Evolutionary conservation across 2,888 invertebrate species (phyloP), one percentile per base, ranked within the genome.

Genomic region (Strigamia transsilvanica): DNA sequence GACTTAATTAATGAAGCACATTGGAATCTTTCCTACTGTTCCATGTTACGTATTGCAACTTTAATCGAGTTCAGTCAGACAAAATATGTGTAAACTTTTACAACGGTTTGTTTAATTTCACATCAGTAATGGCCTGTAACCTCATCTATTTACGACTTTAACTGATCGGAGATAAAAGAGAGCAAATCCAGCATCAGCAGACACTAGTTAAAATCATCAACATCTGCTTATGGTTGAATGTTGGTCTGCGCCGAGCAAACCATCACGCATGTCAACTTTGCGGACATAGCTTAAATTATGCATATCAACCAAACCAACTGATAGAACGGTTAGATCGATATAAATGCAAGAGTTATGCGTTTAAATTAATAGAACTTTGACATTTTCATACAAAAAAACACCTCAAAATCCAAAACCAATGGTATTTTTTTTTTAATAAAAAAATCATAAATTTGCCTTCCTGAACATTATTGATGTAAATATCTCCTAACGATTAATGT

Each of bases 221-320:
- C 73, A 73, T 73, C 73, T 73, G 73, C 73, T 73, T 73, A 73
- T n/a, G 73, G 73, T 73, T 73, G 73, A 73, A 73, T 32, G 73
- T 73, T n/a, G 73, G 73, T 73, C 27, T 27, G 23, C n/a, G 32
- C 27, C 73, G 73, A 23, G 73, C 73, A 32, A 38, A 73, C 73
- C 73, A 73, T 73, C 73, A 73, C n/a, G 73, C 73, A 73, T 73
- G 73, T 73, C 73, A 73, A 73, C 27, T 23, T 73, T 73, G 73
- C 23, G 73, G 32, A 73, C 73, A 32, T 73, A 32, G 73, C 73
- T 73, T 73, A 27, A 73, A 73, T 73, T 73, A 73, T 73, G 73
- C 73, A 27, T 73, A 32, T 73, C 73, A 73, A 73, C 73, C 61
- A n/a, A 27, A 27, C 6, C 15, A 27, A n/a, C 56, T 56, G 73